phyloP scores from a whole-genome alignment of 2,113 vertebrate genomes.

The Dolichallabes microphthalmus region DNA sequence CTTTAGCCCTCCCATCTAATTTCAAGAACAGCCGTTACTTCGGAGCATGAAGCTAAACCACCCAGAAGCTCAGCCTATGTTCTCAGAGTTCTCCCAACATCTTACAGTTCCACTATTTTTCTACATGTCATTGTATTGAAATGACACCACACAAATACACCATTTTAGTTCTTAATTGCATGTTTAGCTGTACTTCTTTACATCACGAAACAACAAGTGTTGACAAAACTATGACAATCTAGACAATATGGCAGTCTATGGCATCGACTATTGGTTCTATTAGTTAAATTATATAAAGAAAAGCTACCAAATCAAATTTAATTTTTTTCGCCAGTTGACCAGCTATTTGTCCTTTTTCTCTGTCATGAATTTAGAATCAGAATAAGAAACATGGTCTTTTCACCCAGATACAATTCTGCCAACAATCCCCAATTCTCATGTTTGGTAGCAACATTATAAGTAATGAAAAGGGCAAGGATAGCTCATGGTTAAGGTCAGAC shows the following conservation, averaged over 20 bases:
- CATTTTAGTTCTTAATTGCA: background rate
- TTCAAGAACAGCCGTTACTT: background rate
- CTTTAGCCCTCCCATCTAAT: background rate
- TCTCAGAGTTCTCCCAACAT: background rate
- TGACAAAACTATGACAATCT: background rate
- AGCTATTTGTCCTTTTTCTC: background rate
- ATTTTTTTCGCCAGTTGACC: background rate
- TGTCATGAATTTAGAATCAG: background rate
- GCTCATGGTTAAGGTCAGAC: constrained; percentile 24
- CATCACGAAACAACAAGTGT: background rate
- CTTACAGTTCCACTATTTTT: background rate
- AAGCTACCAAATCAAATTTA: background rate
- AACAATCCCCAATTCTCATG: background rate
- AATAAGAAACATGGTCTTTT: background rate
- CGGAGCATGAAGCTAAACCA: background rate
- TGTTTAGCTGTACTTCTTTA: background rate
- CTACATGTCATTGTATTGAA: background rate
- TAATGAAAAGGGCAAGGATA: constrained; percentile 14
- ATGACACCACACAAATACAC: background rate
- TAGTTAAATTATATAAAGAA: background rate
- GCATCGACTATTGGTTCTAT: background rate
- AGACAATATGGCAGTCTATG: background rate
- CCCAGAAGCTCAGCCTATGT: background rate
- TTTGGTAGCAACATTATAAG: background rate
- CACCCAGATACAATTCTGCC: background rate